Evolutionary conservation across 1,140 invertebrate genomes (phyloP).

Genomic region (Macrocentrus cingulum): DNA sequence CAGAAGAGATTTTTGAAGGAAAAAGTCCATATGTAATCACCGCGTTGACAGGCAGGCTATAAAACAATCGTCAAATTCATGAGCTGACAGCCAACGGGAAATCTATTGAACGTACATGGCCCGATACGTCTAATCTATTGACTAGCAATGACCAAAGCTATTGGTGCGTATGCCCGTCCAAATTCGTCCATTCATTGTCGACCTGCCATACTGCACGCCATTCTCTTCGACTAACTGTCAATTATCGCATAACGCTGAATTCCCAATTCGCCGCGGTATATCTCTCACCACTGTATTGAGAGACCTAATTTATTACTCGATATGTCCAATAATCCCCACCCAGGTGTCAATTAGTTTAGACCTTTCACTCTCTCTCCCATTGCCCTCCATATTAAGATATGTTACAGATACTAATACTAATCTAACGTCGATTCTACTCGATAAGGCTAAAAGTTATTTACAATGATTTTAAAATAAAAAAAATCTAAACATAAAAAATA

Average conservation of each 20-base stretch:
- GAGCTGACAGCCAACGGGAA: neutral
- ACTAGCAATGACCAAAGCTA: neutral
- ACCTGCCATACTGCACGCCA: neutral
- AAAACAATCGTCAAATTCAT: constrained; percentile 1
- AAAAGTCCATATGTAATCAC: neutral
- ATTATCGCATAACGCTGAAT: constrained; percentile 19
- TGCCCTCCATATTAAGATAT: too few relatives aligned
- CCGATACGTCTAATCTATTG: neutral
- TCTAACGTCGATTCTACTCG: too few relatives aligned
- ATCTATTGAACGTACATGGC: neutral
- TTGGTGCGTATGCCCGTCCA: neutral
- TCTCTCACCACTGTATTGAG: neutral
- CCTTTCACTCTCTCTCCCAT: too few relatives aligned
- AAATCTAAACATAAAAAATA: too few relatives aligned
- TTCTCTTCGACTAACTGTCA: constrained; percentile 2
- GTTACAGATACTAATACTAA: too few relatives aligned
- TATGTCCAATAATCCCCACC: neutral
- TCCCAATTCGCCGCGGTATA: constrained; percentile 14
- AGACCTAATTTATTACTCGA: neutral
- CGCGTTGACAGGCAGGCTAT: neutral
- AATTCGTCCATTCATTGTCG: constrained; percentile 1
- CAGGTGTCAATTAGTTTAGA: neutral
- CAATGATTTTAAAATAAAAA: too few relatives aligned
- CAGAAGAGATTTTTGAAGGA: too few relatives aligned
- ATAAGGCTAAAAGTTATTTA: too few relatives aligned